phyloP scores from a whole-genome alignment of 2,113 vertebrate genomes.

The Ornithorhynchus anatinus region DNA sequence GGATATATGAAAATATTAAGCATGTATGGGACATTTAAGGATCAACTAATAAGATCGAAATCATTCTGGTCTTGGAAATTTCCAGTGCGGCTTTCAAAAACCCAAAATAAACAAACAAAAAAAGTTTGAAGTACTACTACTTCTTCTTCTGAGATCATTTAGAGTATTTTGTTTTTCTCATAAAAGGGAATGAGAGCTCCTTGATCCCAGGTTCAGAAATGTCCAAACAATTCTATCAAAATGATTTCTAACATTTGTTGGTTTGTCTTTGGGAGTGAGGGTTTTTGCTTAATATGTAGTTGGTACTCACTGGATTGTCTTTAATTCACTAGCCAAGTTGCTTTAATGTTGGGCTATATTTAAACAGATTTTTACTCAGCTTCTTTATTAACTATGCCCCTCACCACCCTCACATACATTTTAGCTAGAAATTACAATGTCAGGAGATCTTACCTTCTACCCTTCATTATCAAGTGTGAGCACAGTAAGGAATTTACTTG shows the following conservation, averaged over 20 bases:
- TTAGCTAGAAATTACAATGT: neutral
- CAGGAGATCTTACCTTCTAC: neutral
- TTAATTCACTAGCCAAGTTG: neutral
- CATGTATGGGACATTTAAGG: constrained; percentile 29
- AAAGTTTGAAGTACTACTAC: too few relatives aligned
- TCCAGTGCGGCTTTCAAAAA: constrained; percentile 45
- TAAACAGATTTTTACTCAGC: neutral
- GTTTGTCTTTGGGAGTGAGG: neutral
- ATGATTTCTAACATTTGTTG: neutral
- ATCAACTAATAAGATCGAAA: constrained; percentile 24
- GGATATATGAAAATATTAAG: constrained; percentile 41
- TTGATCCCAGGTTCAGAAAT: constrained; percentile 8
- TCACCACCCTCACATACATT: neutral
- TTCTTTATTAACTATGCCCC: neutral
- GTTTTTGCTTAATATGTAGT: neutral
- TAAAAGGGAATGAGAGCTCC: neutral
- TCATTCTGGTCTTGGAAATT: constrained; percentile 36
- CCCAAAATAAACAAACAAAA: too few relatives aligned
- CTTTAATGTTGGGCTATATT: neutral
- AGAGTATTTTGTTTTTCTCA: constrained; percentile 22
- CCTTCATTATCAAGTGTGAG: neutral
- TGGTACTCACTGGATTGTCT: neutral
- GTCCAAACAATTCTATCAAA: neutral
- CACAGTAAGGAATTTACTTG: neutral
- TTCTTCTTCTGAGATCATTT: constrained; percentile 17